Base-by-base conservation (phyloP, 2,113 vertebrate species). In the Gila orcuttii region DNA sequence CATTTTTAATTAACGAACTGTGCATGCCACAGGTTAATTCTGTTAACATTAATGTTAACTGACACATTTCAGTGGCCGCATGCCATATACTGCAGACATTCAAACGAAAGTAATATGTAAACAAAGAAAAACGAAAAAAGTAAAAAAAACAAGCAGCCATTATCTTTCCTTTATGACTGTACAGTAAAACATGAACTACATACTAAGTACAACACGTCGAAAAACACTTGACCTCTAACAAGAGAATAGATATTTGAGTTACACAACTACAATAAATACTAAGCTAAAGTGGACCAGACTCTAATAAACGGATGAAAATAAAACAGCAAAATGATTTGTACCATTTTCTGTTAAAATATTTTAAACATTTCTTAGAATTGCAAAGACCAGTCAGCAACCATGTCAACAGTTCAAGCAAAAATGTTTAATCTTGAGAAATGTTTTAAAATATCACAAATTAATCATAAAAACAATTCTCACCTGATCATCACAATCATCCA, bases 401-500 rank as follows among this genome's bases (percentile, higher is more conserved):
- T 33, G 15, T 36, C 28, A 74, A 45, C 21, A 74, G 6, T 2
- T 74, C 7, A n/a, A 74, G 19, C 2, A 11, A n/a, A 42, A 3
- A 2, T 31, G 4, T 15, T 11, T 1, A 15, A 6, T 28, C 11
- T 6, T 31, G 11, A 66, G 4, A 15, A 31, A 66, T 0, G 6
- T 25, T 76, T 50, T 17, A 31, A 52, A 31, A 12, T 11, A 4
- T 10, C 1, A 6, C 6, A 57, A 28, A 28, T 13, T 5, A 12
- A 11, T 25, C 13, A 8, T 13, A 28, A 71, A 55, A 9, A 69
- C 47, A 39, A 23, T 21, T 33, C 87, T 86, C 42, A 88, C 87
- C 87, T 86, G 79, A 42, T 86, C 28, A 17, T 11, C 50, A 73
- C 52, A 73, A 73, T 52, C 60, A 0, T 79, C 31, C 79, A 9